phyloP scores from a whole-genome alignment of 2,888 invertebrate genomes.

The Cecidostiba fungosa region DNA sequence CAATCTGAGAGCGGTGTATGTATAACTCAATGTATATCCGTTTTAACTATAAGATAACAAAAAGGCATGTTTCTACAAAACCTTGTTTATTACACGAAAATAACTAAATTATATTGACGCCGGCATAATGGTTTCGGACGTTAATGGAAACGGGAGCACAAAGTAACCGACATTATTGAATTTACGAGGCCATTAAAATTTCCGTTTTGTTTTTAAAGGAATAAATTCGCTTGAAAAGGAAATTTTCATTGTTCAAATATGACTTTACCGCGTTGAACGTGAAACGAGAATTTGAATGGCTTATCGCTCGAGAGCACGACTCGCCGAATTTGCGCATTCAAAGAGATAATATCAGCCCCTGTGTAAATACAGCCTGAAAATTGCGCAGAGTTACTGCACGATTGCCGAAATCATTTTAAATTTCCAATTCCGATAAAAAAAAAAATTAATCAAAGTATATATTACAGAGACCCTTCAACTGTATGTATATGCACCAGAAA shows the following conservation, averaged over 20 bases:
- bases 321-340: background rate
- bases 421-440: too few species aligned
- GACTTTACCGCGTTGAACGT: background rate
- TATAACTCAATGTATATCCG: too few species aligned
- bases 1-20: background rate
- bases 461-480: too few species aligned
- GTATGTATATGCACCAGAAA: too few species aligned
- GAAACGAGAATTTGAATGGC: background rate
- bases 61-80: too few species aligned
- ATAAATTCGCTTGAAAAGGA: background rate
- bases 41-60: too few species aligned
- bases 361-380: too few species aligned
- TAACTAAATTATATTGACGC: background rate
- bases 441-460: too few species aligned
- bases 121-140: background rate
- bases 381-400: too few species aligned
- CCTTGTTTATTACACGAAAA: too few species aligned
- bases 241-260: background rate
- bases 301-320: background rate
- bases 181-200: background rate
- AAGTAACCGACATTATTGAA: background rate
- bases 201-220: background rate
- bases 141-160: background rate
- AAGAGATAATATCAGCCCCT: background rate
- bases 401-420: too few species aligned